phyloP scores from a whole-genome alignment of 2,797 vertebrate species.

The Spinus olivaceus region DNA sequence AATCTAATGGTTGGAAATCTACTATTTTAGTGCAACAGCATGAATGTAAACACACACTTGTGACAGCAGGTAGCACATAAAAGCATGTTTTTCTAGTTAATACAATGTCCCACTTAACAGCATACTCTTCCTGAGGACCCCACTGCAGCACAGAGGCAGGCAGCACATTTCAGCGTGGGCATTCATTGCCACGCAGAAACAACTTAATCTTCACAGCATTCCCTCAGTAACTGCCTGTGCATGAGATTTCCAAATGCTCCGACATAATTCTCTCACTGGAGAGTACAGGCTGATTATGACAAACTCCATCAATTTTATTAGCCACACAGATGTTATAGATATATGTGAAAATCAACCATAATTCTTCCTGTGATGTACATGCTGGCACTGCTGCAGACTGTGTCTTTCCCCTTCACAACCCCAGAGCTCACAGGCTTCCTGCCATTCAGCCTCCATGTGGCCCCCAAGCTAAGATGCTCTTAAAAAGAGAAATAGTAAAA shows the following conservation, averaged over 20 bases:
- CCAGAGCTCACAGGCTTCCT: slow-evolving; percentile 27
- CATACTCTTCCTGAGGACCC: background rate
- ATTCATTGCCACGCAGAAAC: background rate
- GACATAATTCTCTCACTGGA: slow-evolving; percentile 48
- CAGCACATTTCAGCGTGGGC: background rate
- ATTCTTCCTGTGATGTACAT: slow-evolving; percentile 27
- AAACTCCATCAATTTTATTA: slow-evolving; percentile 64
- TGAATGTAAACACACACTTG: accelerated
- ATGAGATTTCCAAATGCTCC: slow-evolving; percentile 48
- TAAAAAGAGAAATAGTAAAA: slow-evolving; percentile 23
- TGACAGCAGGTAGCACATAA: background rate
- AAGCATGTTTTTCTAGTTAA: background rate
- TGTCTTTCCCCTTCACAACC: background rate
- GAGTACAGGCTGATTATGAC: slow-evolving; percentile 51
- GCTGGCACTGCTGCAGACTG: background rate
- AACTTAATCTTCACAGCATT: slow-evolving; percentile 38
- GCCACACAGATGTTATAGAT: slow-evolving; percentile 61
- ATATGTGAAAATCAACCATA: slow-evolving; percentile 43
- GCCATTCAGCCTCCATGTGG: background rate
- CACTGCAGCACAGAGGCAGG: background rate
- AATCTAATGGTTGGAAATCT: background rate
- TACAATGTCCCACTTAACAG: background rate
- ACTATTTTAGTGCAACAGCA: background rate
- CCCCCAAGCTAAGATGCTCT: background rate
- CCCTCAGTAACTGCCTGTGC: slow-evolving; percentile 13